Base-by-base conservation (phyloP, 1,140 invertebrate species). In the Musca vetustissima region DNA sequence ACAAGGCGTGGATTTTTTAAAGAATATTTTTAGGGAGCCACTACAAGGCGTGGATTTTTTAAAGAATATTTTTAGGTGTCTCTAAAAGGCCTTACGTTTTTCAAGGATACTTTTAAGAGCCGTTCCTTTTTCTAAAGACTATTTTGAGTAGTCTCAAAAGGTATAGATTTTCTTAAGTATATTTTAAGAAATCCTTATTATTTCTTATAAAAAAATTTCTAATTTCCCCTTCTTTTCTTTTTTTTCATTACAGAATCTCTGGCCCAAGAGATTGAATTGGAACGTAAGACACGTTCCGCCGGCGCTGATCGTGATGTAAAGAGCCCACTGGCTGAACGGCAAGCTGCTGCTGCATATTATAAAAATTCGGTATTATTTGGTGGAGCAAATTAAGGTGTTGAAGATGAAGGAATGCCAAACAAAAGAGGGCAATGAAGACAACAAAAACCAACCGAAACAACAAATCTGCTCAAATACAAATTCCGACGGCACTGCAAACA, bases 311-410 rank as follows among this genome's bases (percentile, higher is more conserved):
- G 91, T 72, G 92, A 94, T 78, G 91, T 93, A 47, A 94, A 94
- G 83, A 91, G 91, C 77, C 91, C 91, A 28, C 85, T 93, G 71
- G 92, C 92, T 81, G 92, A 94, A 76, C 86, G 89, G 75, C 75
- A 86, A 43, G 84, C 87, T 74, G 87, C 89, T 71, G 57, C 57
- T 8, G 86, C 87, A 73, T 93, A 93, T 84, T 93, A 93, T 86
- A 93, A 94, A 83, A 93, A 92, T 82, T 93, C 92, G 14, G 91
- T 93, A 69, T 85, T 94, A 59, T 94, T 93, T 80, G 92, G 90
- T 71, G 91, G 90, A 75, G 91, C 92, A 76, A 93, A 92, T 86
- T 93, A 92, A 89, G 25, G 28, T 6, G n/a, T 3, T 22, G 9
- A 52, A 52, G 17, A 17, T 1, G 36, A 52, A 52, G 3, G 17